A percentile compares a stretch with the other conserved stretches of the same genome.
These are phyloP conservation scores for Tursiops truncatus DNA, from an alignment of 2,113 vertebrate genomes.

Conservation along the genomic window DNA sequence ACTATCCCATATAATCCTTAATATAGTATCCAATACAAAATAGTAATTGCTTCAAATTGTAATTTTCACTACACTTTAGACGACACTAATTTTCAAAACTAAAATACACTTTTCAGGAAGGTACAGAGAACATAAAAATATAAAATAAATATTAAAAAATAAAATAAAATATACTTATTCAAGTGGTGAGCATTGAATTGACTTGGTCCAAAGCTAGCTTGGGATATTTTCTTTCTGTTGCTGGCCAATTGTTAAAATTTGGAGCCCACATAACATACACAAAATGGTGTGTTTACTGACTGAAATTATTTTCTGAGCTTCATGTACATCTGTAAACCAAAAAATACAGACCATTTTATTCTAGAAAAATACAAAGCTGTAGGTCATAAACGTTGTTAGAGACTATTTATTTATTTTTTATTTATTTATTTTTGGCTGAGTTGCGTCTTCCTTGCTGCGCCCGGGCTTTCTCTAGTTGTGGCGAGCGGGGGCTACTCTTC, in stretches of 20 bases:
- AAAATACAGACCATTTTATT: constrained; percentile 24
- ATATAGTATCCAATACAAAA: background rate
- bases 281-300: background rate
- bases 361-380: constrained; percentile 15
- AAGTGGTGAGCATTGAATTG: background rate
- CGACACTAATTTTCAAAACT: background rate
- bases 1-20: background rate
- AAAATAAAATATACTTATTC: constrained; percentile 23
- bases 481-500: too few relatives aligned
- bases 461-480: too few relatives aligned
- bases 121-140: background rate
- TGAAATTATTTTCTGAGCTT: background rate
- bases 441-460: too few relatives aligned
- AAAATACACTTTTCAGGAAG: background rate
- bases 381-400: background rate
- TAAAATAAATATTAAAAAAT: background rate
- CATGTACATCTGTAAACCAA: background rate
- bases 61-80: background rate
- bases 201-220: background rate
- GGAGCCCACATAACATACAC: background rate
- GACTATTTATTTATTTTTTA: background rate
- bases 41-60: background rate
- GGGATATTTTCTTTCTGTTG: background rate
- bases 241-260: background rate
- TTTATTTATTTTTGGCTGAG: too few relatives aligned